Evolutionary conservation across 2,113 vertebrate species (phyloP).

Genomic region (Corythoichthys intestinalis): DNA sequence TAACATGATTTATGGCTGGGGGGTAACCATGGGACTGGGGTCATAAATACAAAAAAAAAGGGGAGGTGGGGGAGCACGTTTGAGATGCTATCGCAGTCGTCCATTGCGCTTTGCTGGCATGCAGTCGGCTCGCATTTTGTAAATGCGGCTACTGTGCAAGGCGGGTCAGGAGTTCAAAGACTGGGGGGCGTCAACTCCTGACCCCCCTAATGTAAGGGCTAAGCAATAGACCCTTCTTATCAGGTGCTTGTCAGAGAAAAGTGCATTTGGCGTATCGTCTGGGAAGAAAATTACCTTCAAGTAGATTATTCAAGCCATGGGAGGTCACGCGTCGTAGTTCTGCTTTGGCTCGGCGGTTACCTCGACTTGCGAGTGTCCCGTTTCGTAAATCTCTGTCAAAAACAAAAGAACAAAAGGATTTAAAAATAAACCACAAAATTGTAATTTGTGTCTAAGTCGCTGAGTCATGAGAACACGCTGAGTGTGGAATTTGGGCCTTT

Average conservation of each 20-base stretch:
- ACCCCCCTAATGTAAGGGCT: slow-evolving; percentile 62
- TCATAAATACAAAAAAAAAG: slow-evolving; percentile 67
- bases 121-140: slow-evolving; percentile 68
- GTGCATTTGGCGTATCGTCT: background rate
- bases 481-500: slow-evolving; percentile 66
- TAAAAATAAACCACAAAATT: slow-evolving; percentile 7
- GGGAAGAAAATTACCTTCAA: background rate
- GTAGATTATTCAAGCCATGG: background rate
- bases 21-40: slow-evolving; percentile 52
- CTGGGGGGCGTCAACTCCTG: slow-evolving; percentile 59
- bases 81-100: slow-evolving; percentile 62
- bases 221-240: slow-evolving; percentile 36
- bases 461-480: slow-evolving; percentile 14
- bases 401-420: slow-evolving; percentile 6
- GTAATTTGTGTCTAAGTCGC: background rate
- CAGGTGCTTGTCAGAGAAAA: slow-evolving; percentile 22
- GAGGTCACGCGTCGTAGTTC: too few species aligned
- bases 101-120: slow-evolving; percentile 65
- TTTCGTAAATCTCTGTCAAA: background rate
- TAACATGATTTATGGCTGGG: slow-evolving; percentile 72
- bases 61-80: slow-evolving; percentile 51
- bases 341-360: too few species aligned
- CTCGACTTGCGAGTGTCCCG: too few species aligned
- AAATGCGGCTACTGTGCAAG: slow-evolving; percentile 72
- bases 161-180: slow-evolving; percentile 71